These are phyloP conservation scores for Dallia pectoralis DNA, from an alignment of 2,797 vertebrate genomes.

Conservation along the genomic window DNA sequence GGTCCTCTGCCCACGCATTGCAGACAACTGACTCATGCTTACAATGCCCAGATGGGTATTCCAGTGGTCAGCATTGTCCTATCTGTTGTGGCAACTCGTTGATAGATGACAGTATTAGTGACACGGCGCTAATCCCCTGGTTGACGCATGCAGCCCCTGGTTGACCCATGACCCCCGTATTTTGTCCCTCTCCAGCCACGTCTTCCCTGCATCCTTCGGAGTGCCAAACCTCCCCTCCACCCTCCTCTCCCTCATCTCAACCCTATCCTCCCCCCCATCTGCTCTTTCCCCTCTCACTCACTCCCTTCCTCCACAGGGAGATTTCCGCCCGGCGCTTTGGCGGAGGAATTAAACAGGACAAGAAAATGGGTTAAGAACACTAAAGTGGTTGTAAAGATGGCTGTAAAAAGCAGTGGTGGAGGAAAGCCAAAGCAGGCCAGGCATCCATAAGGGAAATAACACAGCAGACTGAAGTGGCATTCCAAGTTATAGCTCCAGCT, in stretches of 20 bases:
- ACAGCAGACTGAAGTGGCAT: slow-evolving; percentile 28
- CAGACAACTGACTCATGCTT: no score
- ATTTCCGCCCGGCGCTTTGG: slow-evolving; percentile 24
- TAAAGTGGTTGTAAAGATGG: slow-evolving; percentile 53
- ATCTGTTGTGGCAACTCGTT: no score
- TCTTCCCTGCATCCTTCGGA: slow-evolving; percentile 12
- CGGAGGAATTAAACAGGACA: slow-evolving; percentile 47
- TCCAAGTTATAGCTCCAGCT: slow-evolving; percentile 22
- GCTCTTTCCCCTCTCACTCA: background rate
- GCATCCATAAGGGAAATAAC: slow-evolving; percentile 33
- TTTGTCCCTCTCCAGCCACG: background rate
- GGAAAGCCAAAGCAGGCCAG: slow-evolving; percentile 35
- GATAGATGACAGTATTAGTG: no score
- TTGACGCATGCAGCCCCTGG: no score
- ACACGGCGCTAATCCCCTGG: no score
- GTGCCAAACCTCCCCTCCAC: slow-evolving; percentile 19
- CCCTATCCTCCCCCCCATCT: slow-evolving; percentile 8
- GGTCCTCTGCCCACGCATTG: background rate
- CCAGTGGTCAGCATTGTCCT: no score
- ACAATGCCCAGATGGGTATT: no score
- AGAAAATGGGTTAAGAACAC: slow-evolving; percentile 49
- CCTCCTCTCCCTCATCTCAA: no score
- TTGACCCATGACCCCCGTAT: background rate
- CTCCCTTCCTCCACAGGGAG: slow-evolving; percentile 22
- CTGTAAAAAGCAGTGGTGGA: slow-evolving; percentile 40